These are phyloP conservation scores for Rattus rattus DNA, from an alignment of 2,113 vertebrate genomes.

Conservation along the genomic window DNA sequence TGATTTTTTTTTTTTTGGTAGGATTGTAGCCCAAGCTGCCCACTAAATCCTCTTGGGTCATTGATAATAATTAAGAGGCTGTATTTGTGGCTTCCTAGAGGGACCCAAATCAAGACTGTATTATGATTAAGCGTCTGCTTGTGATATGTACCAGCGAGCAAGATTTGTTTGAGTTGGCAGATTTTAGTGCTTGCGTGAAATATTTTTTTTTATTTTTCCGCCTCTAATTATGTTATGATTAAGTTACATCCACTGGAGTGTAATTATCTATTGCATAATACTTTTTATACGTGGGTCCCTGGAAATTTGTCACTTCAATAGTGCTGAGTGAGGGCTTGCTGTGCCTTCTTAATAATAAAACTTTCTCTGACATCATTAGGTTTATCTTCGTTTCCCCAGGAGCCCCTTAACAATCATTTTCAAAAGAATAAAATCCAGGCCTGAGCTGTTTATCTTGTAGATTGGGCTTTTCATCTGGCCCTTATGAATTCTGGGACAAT, in stretches of 20 bases:
- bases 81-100: conserved; percentile 51
- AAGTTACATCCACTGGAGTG: conserved; percentile 74
- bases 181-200: conserved; percentile 71
- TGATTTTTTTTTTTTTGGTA: conserved; percentile 39
- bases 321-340: conserved; percentile 58
- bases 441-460: conserved; percentile 61
- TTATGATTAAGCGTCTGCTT: conserved; percentile 69
- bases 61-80: conserved; percentile 72
- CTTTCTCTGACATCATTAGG: conserved; percentile 46
- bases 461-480: neutral
- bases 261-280: conserved; percentile 79
- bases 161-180: conserved; percentile 80
- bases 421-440: conserved; percentile 56
- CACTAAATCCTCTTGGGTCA: conserved; percentile 31
- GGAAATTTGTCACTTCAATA: conserved; percentile 67
- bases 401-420: conserved; percentile 64
- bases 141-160: conserved; percentile 66
- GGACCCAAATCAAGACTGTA: conserved; percentile 48
- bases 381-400: conserved; percentile 69
- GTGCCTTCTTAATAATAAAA: conserved; percentile 59
- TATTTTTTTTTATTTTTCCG: conserved; percentile 74
- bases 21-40: conserved; percentile 61
- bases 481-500: conserved; percentile 40
- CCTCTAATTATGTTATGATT: conserved; percentile 80
- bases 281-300: conserved; percentile 65